phyloP scores from a whole-genome alignment of 2,888 invertebrate species.

The Pachydiplax longipennis region DNA sequence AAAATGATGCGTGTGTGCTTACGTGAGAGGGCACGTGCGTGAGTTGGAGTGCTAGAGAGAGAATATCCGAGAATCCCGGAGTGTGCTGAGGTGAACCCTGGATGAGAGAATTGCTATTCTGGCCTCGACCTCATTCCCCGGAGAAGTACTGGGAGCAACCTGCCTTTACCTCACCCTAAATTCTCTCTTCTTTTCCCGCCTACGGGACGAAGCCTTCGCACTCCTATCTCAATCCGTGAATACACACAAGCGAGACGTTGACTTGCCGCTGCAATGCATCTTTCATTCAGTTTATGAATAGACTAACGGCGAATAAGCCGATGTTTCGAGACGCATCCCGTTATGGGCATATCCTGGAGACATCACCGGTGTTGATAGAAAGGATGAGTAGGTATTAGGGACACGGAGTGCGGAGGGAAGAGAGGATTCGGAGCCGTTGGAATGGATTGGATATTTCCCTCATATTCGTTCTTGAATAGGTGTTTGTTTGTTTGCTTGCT shows the following conservation, averaged over 20 bases:
- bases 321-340: background rate
- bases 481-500: background rate
- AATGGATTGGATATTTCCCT: background rate
- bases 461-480: background rate
- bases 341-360: background rate
- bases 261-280: background rate
- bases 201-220: background rate
- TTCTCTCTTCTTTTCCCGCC: background rate
- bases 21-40: background rate
- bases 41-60: background rate
- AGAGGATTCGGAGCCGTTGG: background rate
- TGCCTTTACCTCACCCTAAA: background rate
- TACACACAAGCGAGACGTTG: background rate
- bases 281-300: background rate
- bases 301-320: background rate
- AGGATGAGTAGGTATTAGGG: background rate
- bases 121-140: constrained; percentile 29
- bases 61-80: background rate
- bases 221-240: background rate
- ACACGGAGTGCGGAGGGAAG: background rate
- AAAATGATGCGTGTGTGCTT: background rate
- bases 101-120: constrained; percentile 24
- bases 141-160: constrained; percentile 26
- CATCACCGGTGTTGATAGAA: background rate
- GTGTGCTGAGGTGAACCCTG: background rate